phyloP scores from a whole-genome alignment of 2,888 invertebrate species.

The Aelia acuminata region DNA sequence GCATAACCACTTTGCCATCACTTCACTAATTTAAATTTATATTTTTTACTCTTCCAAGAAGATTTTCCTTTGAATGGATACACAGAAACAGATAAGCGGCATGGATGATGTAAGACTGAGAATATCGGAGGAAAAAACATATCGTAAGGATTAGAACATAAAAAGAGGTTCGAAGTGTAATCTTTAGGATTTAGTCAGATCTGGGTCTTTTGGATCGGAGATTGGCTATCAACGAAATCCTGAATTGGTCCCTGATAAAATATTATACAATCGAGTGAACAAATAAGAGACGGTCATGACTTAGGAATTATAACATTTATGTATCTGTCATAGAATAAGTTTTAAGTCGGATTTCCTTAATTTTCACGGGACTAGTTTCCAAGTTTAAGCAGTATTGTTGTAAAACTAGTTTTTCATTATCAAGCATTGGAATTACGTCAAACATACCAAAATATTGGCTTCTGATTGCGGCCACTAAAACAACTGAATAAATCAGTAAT shows the following conservation, averaged over 20 bases:
- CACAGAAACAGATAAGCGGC: neutral
- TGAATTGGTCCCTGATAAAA: neutral
- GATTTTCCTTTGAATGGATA: neutral
- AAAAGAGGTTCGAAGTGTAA: neutral
- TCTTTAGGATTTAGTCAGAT: neutral
- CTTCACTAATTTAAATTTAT: neutral
- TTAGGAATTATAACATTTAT: too few relatives aligned
- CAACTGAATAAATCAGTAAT: too few relatives aligned
- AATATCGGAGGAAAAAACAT: neutral
- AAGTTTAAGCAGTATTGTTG: too few relatives aligned
- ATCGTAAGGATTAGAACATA: neutral
- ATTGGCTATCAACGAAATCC: neutral
- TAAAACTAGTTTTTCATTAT: too few relatives aligned
- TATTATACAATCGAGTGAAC: neutral
- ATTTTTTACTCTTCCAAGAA: neutral
- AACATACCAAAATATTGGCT: too few relatives aligned
- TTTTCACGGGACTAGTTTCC: too few relatives aligned
- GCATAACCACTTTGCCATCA: neutral
- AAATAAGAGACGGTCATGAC: too few relatives aligned
- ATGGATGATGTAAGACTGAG: neutral
- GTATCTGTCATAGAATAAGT: too few relatives aligned
- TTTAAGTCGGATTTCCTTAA: too few relatives aligned
- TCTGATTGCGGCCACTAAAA: too few relatives aligned
- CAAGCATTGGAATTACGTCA: too few relatives aligned
- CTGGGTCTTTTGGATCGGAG: neutral